Percentiles rank a stretch among this genome's conserved stretches.
These are phyloP conservation scores for Meteorus cinctellus DNA, from an alignment of 2,888 invertebrate species.

Conservation along the genomic window DNA sequence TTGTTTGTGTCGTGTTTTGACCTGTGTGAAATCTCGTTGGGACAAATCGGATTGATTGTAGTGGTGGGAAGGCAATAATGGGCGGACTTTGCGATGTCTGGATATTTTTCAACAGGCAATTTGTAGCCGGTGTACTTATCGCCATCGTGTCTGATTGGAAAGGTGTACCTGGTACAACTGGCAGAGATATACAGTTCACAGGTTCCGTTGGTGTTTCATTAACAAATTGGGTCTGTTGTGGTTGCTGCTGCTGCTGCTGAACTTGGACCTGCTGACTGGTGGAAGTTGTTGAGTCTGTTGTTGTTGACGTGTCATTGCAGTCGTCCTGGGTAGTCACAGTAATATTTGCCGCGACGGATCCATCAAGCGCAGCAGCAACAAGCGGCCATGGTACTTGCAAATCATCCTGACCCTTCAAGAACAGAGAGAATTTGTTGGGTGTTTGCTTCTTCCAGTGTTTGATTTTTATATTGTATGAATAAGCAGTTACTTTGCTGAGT, in stretches of 20 bases:
- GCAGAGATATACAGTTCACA: constrained; percentile 66
- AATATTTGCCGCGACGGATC: constrained; percentile 68
- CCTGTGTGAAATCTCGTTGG: constrained; percentile 65
- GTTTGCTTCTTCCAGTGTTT: constrained; percentile 19
- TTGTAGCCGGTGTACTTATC: constrained; percentile 55
- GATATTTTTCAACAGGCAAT: constrained; percentile 67
- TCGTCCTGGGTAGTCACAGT: constrained; percentile 67
- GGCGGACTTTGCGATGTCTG: constrained; percentile 65
- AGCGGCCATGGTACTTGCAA: constrained; percentile 76
- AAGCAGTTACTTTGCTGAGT: background rate
- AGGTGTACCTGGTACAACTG: constrained; percentile 63
- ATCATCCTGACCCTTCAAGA: constrained; percentile 75
- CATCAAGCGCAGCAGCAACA: constrained; percentile 75
- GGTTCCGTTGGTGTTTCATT: constrained; percentile 51
- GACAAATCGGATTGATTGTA: constrained; percentile 70
- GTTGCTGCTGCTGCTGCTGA: constrained; percentile 48
- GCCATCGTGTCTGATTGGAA: constrained; percentile 59
- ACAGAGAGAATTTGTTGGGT: constrained; percentile 5
- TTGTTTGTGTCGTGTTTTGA: constrained; percentile 42
- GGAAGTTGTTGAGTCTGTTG: constrained; percentile 61
- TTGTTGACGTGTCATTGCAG: constrained; percentile 63
- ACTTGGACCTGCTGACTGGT: constrained; percentile 44
- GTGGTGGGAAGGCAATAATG: constrained; percentile 68
- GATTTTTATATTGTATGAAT: background rate
- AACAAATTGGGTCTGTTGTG: constrained; percentile 57